Evolutionary conservation across 2,888 invertebrate genomes (phyloP).

Genomic region (Amiota communis): DNA sequence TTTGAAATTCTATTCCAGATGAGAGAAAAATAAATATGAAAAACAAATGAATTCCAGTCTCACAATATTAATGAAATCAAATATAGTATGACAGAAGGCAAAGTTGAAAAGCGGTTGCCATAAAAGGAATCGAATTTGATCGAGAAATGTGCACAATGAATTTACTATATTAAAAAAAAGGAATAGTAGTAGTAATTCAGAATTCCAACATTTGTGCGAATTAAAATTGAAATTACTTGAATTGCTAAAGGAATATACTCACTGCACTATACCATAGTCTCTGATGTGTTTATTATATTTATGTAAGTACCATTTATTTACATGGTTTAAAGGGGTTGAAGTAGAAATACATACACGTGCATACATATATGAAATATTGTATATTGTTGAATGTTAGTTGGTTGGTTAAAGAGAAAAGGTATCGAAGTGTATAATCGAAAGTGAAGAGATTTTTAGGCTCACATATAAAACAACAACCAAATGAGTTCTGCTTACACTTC

Average conservation of each 20-base stretch:
- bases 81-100: constrained; percentile 6
- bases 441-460: constrained; percentile 23
- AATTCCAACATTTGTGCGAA: constrained; percentile 17
- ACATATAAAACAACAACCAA: constrained; percentile 6
- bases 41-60: too few relatives aligned
- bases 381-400: too few relatives aligned
- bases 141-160: constrained; percentile 10
- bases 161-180: neutral
- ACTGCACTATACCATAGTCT: too few relatives aligned
- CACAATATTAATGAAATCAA: neutral
- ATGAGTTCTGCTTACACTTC: constrained; percentile 15
- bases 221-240: neutral
- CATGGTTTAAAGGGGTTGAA: too few relatives aligned
- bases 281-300: too few relatives aligned
- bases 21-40: too few relatives aligned
- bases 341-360: too few relatives aligned
- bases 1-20: too few relatives aligned
- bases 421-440: constrained; percentile 19
- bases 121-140: neutral
- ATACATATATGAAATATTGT: too few relatives aligned
- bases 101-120: neutral
- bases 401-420: neutral
- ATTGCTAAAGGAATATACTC: too few relatives aligned
- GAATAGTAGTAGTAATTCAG: neutral
- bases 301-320: too few relatives aligned